A percentile compares a stretch with the other conserved stretches of the same genome.
These are phyloP conservation scores for Tachystola acroxantha DNA, from an alignment of 2,888 invertebrate genomes.

Conservation along the genomic window DNA sequence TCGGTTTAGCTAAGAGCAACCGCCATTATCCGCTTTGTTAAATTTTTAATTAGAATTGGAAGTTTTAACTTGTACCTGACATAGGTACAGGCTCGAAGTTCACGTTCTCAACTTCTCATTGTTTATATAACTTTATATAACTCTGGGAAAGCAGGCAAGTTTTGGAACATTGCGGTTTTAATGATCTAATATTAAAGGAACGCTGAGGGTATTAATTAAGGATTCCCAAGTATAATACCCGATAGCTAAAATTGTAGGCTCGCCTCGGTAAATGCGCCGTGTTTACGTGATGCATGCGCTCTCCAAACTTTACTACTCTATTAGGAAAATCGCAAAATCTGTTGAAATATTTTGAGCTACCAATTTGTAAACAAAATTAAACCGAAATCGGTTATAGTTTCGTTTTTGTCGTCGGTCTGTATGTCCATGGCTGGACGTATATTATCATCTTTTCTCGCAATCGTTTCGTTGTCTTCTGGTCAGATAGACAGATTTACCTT, in stretches of 20 bases:
- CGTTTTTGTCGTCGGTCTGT: no score
- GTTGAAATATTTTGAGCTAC: no score
- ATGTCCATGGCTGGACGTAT: no score
- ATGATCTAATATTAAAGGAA: slow-evolving; percentile 77
- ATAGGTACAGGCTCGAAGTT: slow-evolving; percentile 66
- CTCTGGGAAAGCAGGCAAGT: slow-evolving; percentile 70
- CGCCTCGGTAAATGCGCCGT: background rate
- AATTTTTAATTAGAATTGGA: slow-evolving; percentile 71
- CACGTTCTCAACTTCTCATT: slow-evolving; percentile 61
- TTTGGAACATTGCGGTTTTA: slow-evolving; percentile 75
- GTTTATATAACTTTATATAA: slow-evolving; percentile 63
- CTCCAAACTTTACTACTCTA: no score
- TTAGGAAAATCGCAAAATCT: no score
- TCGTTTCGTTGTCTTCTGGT: no score
- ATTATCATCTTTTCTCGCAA: no score
- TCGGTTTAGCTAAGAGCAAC: slow-evolving; percentile 36
- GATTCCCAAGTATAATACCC: slow-evolving; percentile 60
- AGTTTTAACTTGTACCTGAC: slow-evolving; percentile 64
- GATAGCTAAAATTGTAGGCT: slow-evolving; percentile 44
- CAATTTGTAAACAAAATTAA: no score
- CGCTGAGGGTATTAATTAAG: slow-evolving; percentile 72
- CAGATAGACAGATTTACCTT: no score
- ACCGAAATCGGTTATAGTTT: no score
- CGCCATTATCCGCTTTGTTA: slow-evolving; percentile 54
- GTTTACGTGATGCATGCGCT: background rate